These are phyloP conservation scores for Atrichornis clamosus DNA, from an alignment of 2,113 vertebrate genomes.

Conservation along the genomic window DNA sequence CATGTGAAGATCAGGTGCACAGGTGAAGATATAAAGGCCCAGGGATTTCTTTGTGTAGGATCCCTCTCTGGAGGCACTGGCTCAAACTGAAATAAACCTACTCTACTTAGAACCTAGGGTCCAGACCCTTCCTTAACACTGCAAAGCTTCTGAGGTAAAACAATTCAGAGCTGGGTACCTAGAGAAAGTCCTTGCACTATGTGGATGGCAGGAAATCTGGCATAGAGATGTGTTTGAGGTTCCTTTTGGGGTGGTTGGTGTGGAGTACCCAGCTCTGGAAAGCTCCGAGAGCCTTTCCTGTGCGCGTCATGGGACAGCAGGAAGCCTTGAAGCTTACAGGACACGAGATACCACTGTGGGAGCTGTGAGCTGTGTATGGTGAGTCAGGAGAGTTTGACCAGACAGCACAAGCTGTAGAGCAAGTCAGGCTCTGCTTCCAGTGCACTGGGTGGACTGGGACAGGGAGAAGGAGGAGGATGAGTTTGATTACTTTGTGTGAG, in stretches of 20 bases:
- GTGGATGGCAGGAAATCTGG: conserved; percentile 85
- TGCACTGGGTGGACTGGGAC: conserved; percentile 89
- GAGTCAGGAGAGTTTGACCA: conserved; percentile 84
- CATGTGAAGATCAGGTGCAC: not conserved
- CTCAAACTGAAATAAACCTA: not conserved
- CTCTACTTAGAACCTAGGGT: not conserved
- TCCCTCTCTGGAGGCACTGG: not conserved
- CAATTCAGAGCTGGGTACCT: conserved; percentile 87
- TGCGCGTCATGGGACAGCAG: conserved; percentile 73
- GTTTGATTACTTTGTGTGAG: conserved; percentile 91
- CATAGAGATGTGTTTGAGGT: not conserved
- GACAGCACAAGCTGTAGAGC: conserved; percentile 84
- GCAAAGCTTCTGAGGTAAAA: conserved; percentile 86
- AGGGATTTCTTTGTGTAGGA: not conserved
- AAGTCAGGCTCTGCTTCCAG: conserved; percentile 89
- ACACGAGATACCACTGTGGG: conserved; percentile 73
- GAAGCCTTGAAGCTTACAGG: conserved; percentile 82
- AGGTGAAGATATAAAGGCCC: not conserved
- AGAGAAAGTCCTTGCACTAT: conserved; percentile 83
- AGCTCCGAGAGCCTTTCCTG: conserved; percentile 77
- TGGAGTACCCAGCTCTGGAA: conserved; percentile 80
- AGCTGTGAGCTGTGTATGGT: conserved; percentile 82
- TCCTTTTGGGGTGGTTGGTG: conserved; percentile 73
- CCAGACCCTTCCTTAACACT: conserved; percentile 46
- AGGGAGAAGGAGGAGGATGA: conserved; percentile 89